Evolutionary conservation across 2,797 vertebrate species (phyloP).

Genomic region (Brachyalestes nurse): DNA sequence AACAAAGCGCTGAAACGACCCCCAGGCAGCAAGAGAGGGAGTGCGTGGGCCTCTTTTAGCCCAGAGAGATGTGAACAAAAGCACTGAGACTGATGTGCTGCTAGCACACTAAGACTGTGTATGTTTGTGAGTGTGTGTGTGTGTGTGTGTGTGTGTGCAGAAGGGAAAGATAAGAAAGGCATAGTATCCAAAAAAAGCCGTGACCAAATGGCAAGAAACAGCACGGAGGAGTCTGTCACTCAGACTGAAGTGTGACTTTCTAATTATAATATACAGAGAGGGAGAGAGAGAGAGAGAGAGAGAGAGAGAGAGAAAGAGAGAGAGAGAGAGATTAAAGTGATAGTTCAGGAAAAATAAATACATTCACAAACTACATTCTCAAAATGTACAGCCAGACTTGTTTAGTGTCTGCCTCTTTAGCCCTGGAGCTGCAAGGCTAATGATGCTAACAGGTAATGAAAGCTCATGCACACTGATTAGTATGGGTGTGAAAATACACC

Average conservation of each 20-base stretch:
- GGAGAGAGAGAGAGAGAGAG: neutral
- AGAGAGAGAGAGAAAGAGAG: too few species aligned
- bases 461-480: too few species aligned
- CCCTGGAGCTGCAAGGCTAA: too few species aligned
- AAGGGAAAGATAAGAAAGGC: slow-evolving; percentile 12
- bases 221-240: slow-evolving; percentile 37
- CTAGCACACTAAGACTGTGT: neutral
- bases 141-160: slow-evolving; percentile 7
- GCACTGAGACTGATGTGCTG: neutral
- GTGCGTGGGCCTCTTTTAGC: neutral
- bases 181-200: slow-evolving; percentile 29
- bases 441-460: too few species aligned
- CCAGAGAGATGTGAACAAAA: neutral
- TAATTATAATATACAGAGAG: slow-evolving; percentile 34
- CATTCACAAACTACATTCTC: neutral
- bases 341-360: neutral
- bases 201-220: slow-evolving; percentile 37
- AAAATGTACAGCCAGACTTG: neutral
- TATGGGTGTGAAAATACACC: too few species aligned
- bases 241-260: slow-evolving; percentile 28
- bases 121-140: neutral
- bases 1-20: neutral
- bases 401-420: too few species aligned
- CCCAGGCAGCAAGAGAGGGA: neutral
- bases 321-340: neutral